Percentiles rank a stretch among this genome's conserved stretches.
Evolutionary conservation across 1,140 invertebrate species (phyloP).

Genomic region (Stegodyphus dumicola): DNA sequence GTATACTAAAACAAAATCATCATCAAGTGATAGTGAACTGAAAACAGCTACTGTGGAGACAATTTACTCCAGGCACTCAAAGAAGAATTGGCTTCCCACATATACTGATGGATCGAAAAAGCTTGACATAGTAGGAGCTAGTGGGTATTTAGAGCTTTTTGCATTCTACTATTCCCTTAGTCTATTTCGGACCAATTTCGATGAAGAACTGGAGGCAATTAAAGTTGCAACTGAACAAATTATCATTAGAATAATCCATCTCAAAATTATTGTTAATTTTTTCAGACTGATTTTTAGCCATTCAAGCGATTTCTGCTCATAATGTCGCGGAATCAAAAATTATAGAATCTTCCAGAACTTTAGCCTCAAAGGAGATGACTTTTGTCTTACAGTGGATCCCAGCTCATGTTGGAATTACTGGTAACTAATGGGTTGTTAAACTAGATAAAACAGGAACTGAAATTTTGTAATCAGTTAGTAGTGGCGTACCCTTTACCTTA

Average conservation of each 20-base stretch:
- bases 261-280: background rate
- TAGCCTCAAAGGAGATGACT: background rate
- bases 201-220: constrained; percentile 3
- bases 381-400: background rate
- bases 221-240: constrained; percentile 11
- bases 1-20: background rate
- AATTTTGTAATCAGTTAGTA: background rate
- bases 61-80: too few species aligned
- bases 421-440: background rate
- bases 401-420: background rate
- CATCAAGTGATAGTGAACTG: background rate
- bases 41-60: background rate
- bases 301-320: background rate
- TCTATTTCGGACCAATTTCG: constrained; percentile 1
- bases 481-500: background rate
- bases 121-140: background rate
- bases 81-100: too few species aligned
- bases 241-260: background rate
- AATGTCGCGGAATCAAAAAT: background rate
- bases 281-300: background rate
- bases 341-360: background rate
- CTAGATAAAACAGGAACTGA: background rate
- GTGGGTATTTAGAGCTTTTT: background rate
- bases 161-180: background rate
- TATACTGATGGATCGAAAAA: background rate